Percentiles rank a stretch among this genome's conserved stretches.
Conservation (phyloP, 2,113 vertebrate genomes). For the Etia nguti region DNA sequence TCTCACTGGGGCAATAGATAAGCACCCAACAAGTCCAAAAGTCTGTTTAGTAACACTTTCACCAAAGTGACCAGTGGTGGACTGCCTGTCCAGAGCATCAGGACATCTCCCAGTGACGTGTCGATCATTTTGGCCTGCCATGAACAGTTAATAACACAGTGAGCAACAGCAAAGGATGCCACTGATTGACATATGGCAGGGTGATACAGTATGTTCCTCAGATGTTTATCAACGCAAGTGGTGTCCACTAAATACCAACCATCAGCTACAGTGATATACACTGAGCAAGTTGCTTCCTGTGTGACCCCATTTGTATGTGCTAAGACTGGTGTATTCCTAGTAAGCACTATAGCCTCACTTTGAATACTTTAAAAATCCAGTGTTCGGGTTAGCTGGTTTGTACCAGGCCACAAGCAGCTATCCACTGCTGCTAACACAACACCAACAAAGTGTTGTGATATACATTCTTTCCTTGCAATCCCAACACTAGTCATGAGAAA, state of each 20-base stretch:
- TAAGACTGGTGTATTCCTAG: background rate
- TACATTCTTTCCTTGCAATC: background rate
- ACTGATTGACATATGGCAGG: background rate
- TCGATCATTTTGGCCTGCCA: rapidly evolving
- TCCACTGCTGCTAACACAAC: background rate
- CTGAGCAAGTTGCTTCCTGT: background rate
- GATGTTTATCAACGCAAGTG: background rate
- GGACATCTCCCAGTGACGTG: background rate
- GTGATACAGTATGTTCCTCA: background rate
- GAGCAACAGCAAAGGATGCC: background rate
- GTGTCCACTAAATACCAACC: background rate
- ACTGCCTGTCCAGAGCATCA: background rate
- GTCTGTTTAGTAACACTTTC: background rate
- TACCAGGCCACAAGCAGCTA: background rate
- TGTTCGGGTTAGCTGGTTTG: background rate
- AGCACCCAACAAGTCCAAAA: background rate
- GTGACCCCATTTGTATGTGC: rapidly evolving
- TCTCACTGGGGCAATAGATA: background rate
- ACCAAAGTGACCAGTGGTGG: background rate
- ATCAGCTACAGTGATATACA: background rate
- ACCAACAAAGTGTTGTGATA: background rate
- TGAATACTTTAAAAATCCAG: background rate
- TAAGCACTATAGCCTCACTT: background rate
- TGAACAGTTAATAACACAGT: background rate
- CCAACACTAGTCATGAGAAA: background rate